Conservation (phyloP, 2,797 vertebrate genomes). For the Syndactyla subalaris region DNA sequence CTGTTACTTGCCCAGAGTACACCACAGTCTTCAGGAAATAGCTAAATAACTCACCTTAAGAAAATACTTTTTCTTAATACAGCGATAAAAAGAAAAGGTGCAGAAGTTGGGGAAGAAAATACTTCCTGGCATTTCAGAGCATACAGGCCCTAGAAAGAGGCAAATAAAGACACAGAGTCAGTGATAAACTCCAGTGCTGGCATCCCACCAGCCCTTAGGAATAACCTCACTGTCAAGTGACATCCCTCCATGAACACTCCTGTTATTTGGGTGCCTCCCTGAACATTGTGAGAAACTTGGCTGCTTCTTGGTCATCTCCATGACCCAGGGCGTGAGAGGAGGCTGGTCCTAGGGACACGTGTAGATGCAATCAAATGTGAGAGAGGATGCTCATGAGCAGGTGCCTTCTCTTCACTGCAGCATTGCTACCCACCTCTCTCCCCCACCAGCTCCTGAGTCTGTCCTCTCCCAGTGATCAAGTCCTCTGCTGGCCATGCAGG, state of each 20-base stretch:
- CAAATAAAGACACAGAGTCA: neutral
- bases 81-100: slow-evolving; percentile 63
- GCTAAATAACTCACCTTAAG: slow-evolving; percentile 59
- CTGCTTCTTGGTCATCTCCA: neutral
- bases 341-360: neutral
- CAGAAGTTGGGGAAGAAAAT: slow-evolving; percentile 52
- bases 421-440: neutral
- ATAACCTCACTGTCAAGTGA: neutral
- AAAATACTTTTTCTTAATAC: slow-evolving; percentile 50
- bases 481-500: neutral
- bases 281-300: neutral
- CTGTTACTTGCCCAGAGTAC: neutral
- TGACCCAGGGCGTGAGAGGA: neutral
- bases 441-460: neutral
- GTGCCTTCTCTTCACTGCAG: neutral
- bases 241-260: neutral
- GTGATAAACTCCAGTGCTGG: neutral
- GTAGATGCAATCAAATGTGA: neutral
- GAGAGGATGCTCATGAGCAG: neutral
- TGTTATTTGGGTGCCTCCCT: neutral
- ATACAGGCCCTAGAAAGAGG: slow-evolving; percentile 54
- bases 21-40: neutral
- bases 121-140: slow-evolving; percentile 3
- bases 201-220: neutral
- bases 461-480: neutral